Evolutionary conservation across 2,797 vertebrate species (phyloP).

Genomic region (Peromyscus attwateri): DNA sequence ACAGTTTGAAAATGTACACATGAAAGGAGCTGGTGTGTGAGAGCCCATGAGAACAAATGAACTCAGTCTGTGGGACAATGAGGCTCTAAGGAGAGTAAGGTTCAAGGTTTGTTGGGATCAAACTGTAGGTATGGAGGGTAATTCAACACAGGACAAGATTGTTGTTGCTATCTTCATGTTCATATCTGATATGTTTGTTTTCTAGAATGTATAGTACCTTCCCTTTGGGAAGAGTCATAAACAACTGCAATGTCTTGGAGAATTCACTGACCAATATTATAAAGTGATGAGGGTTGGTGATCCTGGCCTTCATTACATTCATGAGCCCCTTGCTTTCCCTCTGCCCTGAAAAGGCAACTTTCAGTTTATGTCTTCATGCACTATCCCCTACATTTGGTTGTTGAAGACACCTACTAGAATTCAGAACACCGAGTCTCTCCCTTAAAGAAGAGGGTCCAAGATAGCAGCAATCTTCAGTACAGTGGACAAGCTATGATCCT

Average conservation of each 20-base stretch:
- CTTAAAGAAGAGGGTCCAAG: neutral
- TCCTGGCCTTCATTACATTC: neutral
- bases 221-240: neutral
- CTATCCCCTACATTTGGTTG: neutral
- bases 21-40: neutral
- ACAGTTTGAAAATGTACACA: constrained; percentile 66
- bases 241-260: neutral
- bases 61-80: neutral
- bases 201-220: neutral
- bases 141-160: neutral
- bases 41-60: neutral
- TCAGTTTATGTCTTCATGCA: neutral
- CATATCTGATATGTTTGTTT: neutral
- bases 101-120: neutral
- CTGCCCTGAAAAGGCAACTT: neutral
- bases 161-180: neutral
- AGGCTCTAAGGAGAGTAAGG: neutral
- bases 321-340: neutral
- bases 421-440: neutral
- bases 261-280: neutral
- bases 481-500: neutral
- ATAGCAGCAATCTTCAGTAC: neutral
- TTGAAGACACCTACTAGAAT: neutral
- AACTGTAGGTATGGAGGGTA: neutral
- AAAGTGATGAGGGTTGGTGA: neutral